Evolutionary conservation across 53 echinoderm and acorn worm species (phyloP), one percentile per base, ranked within the genome.

Genomic region (Apostichopus leukothele): DNA sequence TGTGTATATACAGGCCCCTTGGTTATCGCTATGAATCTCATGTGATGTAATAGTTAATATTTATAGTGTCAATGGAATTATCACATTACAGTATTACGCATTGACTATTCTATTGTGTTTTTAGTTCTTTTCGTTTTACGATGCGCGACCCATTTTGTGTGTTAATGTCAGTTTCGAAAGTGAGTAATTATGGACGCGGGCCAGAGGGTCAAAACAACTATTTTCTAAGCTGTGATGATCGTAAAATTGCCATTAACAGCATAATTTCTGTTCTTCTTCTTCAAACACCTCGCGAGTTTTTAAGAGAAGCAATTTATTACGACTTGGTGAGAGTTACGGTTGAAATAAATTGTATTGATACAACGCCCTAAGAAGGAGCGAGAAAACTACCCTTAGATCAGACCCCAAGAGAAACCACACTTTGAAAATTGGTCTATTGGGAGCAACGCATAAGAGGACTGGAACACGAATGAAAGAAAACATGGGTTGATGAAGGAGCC

Each of bases 241-340:
- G 81, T 81, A 81, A 81, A 81, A 81, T 54, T 10, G 51, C 81
- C 57, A 81, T 81, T 81, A 81, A 59, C 59, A 59, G 81, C 23
- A 71, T 71, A 18, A 54, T 52, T 52, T 81, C 81, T 81, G 81
- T 19, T 55, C 54, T 57, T 57, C 59, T 81, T 81, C 81, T 23
- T 59, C 19, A 59, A 54, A 81, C 81, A 81, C 81, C 81, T 81
- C 81, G n/a, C 20, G 57, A 81, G 19, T 81, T 81, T 16, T 54
- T 81, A 79, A 51, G 79, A 79, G 53, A 21, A 79, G 39, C 79
- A n/a, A 25, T 81, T 59, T 55, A 54, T 81, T 59, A 7, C 54
- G 54, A 59, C 20, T 81, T 81, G 54, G 20, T 4, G 18, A 59
- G 59, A 54, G 52, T 81, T 81, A 81, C 54, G 81, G 59, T 54